phyloP scores from a whole-genome alignment of 2,113 vertebrate genomes.

The Bucco capensis region DNA sequence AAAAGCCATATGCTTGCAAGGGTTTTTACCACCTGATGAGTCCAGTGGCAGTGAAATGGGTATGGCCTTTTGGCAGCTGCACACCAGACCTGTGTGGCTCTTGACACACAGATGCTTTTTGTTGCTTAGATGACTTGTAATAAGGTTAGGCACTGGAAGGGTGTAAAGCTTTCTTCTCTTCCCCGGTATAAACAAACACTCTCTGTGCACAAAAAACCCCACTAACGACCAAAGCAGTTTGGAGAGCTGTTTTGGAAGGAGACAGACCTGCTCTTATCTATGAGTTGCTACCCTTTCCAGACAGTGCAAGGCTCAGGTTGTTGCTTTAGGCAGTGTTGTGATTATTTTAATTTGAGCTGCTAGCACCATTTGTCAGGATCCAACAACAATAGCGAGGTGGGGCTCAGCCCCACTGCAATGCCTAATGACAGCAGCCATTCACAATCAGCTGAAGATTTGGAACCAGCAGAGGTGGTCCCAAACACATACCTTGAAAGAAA shows the following conservation, averaged over 20 bases:
- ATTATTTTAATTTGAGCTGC: slow-evolving; percentile 28
- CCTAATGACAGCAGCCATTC: slow-evolving; percentile 52
- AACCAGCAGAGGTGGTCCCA: background rate
- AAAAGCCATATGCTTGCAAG: background rate
- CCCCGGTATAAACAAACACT: background rate
- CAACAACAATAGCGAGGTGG: slow-evolving; percentile 17
- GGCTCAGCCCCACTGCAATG: background rate
- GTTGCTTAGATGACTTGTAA: slow-evolving; percentile 18
- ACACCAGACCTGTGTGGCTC: background rate
- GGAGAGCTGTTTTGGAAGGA: background rate
- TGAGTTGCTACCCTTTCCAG: background rate
- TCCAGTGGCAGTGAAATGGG: background rate
- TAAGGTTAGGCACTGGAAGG: background rate
- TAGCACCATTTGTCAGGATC: slow-evolving; percentile 6
- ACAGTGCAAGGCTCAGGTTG: background rate
- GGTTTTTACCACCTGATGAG: background rate
- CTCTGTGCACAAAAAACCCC: background rate
- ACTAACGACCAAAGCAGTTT: background rate
- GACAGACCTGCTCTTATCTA: background rate
- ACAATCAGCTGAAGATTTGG: background rate
- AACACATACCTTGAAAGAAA: background rate
- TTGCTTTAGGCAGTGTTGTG: slow-evolving; percentile 16
- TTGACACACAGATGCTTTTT: slow-evolving; percentile 33
- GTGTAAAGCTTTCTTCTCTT: background rate
- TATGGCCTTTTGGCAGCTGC: background rate